Conservation (phyloP, 1,140 invertebrate genomes). For the Neodiprion virginianus region DNA sequence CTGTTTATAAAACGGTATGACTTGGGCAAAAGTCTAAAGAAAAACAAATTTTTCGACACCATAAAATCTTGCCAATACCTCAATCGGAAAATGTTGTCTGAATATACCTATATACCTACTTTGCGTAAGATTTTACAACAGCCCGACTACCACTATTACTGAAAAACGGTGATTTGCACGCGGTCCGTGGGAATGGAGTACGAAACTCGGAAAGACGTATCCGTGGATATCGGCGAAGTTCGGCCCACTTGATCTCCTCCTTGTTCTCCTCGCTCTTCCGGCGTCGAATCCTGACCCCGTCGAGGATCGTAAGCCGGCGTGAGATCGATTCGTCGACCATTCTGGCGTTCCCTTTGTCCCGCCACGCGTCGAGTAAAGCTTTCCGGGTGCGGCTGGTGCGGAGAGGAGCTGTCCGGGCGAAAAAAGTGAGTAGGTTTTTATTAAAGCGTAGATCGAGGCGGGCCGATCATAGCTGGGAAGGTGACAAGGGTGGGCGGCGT, state of each 20-base stretch:
- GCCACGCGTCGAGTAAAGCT: background rate
- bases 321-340: background rate
- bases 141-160: too few species aligned
- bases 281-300: background rate
- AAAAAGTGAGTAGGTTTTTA: constrained; percentile 8
- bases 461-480: constrained; percentile 31
- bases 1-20: too few species aligned
- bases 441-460: constrained; percentile 21
- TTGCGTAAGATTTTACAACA: too few species aligned
- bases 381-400: background rate
- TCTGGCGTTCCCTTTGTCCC: background rate
- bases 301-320: background rate
- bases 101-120: too few species aligned
- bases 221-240: too few species aligned
- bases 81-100: too few species aligned
- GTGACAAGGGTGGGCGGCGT: constrained; percentile 29
- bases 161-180: too few species aligned
- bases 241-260: constrained; percentile 8
- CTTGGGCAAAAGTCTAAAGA: too few species aligned
- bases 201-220: too few species aligned
- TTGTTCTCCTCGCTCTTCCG: constrained; percentile 10
- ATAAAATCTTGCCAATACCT: too few species aligned
- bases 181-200: too few species aligned
- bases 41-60: too few species aligned
- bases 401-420: background rate